A percentile compares a stretch with the other conserved stretches of the same genome.
These are phyloP conservation scores for Hyphantria cunea DNA, from an alignment of 1,140 invertebrate genomes.

Conservation along the genomic window DNA sequence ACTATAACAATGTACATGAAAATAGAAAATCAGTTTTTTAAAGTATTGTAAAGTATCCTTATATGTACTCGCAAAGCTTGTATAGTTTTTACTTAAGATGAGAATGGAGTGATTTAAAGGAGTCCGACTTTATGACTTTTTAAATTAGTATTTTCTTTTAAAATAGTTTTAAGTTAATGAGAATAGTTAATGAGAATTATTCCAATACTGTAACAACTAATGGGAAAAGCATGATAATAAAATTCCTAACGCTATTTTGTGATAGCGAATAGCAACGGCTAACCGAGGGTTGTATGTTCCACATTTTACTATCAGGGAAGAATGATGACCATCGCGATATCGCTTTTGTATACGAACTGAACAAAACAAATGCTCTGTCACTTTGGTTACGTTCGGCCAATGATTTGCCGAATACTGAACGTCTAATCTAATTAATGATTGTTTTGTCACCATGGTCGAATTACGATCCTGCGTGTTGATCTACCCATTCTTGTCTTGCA, in stretches of 20 bases:
- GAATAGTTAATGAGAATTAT: too few relatives aligned
- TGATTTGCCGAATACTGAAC: constrained; percentile 55
- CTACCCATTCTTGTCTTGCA: constrained; percentile 9
- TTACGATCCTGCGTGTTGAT: constrained; percentile 42
- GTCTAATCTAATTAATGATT: constrained; percentile 58
- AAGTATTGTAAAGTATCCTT: too few relatives aligned
- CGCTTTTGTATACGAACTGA: constrained; percentile 15
- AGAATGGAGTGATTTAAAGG: too few relatives aligned
- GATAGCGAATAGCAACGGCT: not conserved
- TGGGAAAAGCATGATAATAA: not conserved
- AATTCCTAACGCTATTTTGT: not conserved
- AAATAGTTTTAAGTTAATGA: too few relatives aligned
- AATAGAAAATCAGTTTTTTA: too few relatives aligned
- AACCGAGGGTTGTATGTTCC: constrained; percentile 3
- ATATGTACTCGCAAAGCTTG: too few relatives aligned
- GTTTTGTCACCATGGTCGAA: constrained; percentile 52
- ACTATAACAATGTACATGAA: too few relatives aligned
- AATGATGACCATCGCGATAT: constrained; percentile 10
- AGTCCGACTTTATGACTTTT: too few relatives aligned
- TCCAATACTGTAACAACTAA: too few relatives aligned
- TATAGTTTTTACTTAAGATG: too few relatives aligned
- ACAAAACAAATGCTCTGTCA: constrained; percentile 46
- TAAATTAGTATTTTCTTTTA: too few relatives aligned
- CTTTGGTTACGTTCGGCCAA: constrained; percentile 37
- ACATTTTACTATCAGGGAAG: constrained; percentile 3